phyloP scores from a whole-genome alignment of 2,888 invertebrate genomes.

The Anoplius nigerrimus region DNA sequence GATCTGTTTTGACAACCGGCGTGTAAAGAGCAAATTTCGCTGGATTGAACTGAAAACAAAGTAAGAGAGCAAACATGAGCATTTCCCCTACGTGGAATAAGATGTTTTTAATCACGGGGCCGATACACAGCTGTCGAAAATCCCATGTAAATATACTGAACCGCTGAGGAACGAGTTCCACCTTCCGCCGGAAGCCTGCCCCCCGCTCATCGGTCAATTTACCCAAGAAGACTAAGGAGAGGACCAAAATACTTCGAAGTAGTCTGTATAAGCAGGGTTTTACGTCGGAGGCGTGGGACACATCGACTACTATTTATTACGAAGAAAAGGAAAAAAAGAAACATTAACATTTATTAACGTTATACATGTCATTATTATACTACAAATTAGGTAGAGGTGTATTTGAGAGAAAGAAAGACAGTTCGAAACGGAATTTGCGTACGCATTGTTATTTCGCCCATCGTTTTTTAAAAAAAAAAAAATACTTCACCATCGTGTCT shows the following conservation, averaged over 20 bases:
- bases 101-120: not conserved
- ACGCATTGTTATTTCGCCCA: constrained; percentile 19
- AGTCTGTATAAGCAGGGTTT: constrained; percentile 26
- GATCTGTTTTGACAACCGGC: constrained; percentile 1
- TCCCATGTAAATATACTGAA: not conserved
- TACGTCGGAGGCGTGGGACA: constrained; percentile 28
- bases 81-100: no score
- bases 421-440: constrained; percentile 41
- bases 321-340: constrained; percentile 59
- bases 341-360: constrained; percentile 72
- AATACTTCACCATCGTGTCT: constrained; percentile 24
- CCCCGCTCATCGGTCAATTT: constrained; percentile 9
- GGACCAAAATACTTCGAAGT: constrained; percentile 42
- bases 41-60: not conserved
- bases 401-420: constrained; percentile 57
- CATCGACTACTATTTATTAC: constrained; percentile 57
- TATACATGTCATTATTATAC: constrained; percentile 65
- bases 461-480: no score
- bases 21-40: not conserved
- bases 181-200: not conserved
- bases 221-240: constrained; percentile 32
- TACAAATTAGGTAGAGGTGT: constrained; percentile 61
- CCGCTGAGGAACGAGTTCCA: constrained; percentile 1
- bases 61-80: no score
- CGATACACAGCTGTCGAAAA: constrained; percentile 4